A percentile compares a stretch with the other conserved stretches of the same genome.
These are phyloP conservation scores for Diabrotica virgifera DNA, from an alignment of 1,140 invertebrate species.

Conservation along the genomic window DNA sequence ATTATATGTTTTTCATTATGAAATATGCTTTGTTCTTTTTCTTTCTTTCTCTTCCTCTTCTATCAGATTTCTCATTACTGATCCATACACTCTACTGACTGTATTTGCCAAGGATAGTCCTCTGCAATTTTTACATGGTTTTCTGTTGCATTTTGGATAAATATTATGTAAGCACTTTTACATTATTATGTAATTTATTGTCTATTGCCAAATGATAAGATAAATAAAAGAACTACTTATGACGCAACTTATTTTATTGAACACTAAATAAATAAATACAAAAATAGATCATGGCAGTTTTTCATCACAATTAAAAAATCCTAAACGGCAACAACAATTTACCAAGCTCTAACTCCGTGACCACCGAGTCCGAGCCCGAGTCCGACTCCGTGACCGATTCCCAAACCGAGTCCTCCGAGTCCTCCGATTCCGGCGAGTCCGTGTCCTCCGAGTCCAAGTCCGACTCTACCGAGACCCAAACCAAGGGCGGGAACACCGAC, in stretches of 20 bases:
- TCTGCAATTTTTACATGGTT: no score
- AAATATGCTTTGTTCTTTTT: no score
- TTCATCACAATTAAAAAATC: neutral
- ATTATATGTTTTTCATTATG: no score
- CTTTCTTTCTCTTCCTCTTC: no score
- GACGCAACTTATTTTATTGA: neutral
- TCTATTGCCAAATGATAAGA: no score
- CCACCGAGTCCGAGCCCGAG: neutral
- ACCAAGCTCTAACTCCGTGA: conserved; percentile 4
- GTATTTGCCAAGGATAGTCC: no score
- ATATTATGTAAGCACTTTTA: no score
- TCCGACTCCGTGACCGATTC: conserved; percentile 3
- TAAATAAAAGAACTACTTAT: no score
- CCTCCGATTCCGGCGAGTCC: neutral
- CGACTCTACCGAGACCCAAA: neutral
- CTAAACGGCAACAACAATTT: neutral
- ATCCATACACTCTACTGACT: no score
- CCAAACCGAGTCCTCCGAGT: neutral
- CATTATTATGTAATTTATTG: no score
- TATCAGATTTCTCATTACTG: no score
- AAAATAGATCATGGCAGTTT: neutral
- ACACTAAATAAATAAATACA: neutral
- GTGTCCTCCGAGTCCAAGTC: neutral
- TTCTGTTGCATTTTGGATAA: no score
- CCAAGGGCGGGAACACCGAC: neutral